These are phyloP conservation scores for Neocloeon triangulifer DNA, from an alignment of 1,140 invertebrate genomes.

Conservation along the genomic window DNA sequence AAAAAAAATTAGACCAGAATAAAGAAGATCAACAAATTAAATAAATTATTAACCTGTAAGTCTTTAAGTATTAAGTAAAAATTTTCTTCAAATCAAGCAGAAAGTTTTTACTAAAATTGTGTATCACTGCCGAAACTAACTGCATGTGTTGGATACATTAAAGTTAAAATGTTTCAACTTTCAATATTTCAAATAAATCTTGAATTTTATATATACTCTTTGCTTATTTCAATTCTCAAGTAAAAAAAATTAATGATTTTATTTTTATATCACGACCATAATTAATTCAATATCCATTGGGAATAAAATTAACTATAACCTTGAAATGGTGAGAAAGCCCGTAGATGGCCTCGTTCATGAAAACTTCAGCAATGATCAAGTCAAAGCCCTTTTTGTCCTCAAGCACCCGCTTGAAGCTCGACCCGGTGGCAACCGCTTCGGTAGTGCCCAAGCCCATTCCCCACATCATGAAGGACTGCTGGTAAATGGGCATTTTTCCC, in stretches of 20 bases:
- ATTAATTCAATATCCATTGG: too few relatives aligned
- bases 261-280: too few relatives aligned
- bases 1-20: background rate
- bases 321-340: constrained; percentile 17
- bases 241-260: too few relatives aligned
- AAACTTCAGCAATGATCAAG: constrained; percentile 12
- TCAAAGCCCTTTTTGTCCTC: constrained; percentile 12
- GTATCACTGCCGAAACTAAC: too few relatives aligned
- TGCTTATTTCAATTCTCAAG: too few relatives aligned
- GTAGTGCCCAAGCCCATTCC: constrained; percentile 12
- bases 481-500: constrained; percentile 2
- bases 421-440: constrained; percentile 7
- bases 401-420: constrained; percentile 9
- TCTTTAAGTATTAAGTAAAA: background rate
- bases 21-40: background rate
- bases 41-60: background rate
- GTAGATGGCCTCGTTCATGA: constrained; percentile 14
- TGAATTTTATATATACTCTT: too few relatives aligned
- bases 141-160: too few relatives aligned
- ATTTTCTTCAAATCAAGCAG: background rate
- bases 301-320: too few relatives aligned
- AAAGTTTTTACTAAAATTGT: background rate
- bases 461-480: constrained; percentile 12
- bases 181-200: too few relatives aligned
- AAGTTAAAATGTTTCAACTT: too few relatives aligned